phyloP scores from a whole-genome alignment of 2,113 vertebrate species.

The Colius striatus region DNA sequence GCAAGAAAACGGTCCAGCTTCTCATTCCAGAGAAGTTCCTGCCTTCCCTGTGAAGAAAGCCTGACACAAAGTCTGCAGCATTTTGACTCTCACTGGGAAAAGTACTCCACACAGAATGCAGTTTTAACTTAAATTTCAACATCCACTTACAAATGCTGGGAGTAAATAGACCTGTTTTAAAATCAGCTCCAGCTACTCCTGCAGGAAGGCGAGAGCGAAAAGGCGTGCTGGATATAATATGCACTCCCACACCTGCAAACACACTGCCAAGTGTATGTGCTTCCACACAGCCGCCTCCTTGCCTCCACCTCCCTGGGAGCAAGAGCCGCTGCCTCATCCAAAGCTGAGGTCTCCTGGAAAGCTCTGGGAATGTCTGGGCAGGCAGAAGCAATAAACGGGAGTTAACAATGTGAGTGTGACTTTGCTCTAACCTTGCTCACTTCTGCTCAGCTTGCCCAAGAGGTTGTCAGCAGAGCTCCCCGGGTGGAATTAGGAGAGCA shows the following conservation, averaged over 20 bases:
- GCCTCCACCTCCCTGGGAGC: background rate
- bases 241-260: conserved; percentile 6
- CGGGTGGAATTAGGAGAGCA: background rate
- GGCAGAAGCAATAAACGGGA: background rate
- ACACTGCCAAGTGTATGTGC: background rate
- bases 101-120: background rate
- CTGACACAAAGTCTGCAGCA: background rate
- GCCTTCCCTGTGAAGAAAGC: background rate
- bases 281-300: background rate
- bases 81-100: background rate
- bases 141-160: background rate
- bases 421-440: background rate
- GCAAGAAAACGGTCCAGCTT: background rate
- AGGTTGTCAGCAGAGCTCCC: background rate
- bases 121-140: background rate
- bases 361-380: background rate
- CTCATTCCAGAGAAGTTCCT: background rate
- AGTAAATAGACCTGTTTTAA: background rate
- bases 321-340: background rate
- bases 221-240: background rate
- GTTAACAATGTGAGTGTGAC: background rate
- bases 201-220: background rate
- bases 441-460: background rate
- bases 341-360: fast-evolving
- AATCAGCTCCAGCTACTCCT: background rate